Base-by-base conservation (phyloP, 2,113 vertebrate species). In the Hydrolagus affinis region DNA sequence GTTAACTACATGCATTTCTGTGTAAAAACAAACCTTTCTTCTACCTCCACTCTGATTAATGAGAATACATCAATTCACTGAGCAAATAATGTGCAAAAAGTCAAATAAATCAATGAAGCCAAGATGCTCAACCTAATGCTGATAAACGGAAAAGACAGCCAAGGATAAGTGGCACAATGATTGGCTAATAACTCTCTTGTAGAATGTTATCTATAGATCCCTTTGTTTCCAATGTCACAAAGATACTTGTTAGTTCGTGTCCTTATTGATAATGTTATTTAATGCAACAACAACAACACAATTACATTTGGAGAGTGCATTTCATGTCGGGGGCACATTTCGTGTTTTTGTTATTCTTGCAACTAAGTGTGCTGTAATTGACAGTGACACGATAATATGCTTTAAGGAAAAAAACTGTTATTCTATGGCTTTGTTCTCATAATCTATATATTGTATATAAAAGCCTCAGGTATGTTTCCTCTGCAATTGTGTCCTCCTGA, bases 321-420 rank as follows among this genome's bases (percentile, higher is more conserved):
- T 44, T 60, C 32, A 23, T 23, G n/a, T 25, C 9, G 23, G 23
- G 23, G 25, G 28, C 25, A 0, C 28, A 23, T 59, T 78, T 21
- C 25, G 57, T 59, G 60, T 78, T 62, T 78, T 25, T 56, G 25
- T 21, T 19, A 60, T 56, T 15, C 14, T 44, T 17, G 56, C 19
- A 56, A 75, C 32, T 21, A 56, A 32, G 21, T 75, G 57, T 15
- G 12, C 30, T 60, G 56, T 23, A 25, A 14, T 23, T 60, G 57
- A 21, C 11, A 23, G 2, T 14, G 44, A 44, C 44, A 25, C 21
- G 12, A 75, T 75, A 75, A 57, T 25, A 8, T 62, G 57, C 12
- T 23, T 78, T 78, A 78, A 78, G 23, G 57, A 78, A 78, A 78
- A 78, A 78, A 21, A n/a, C n/a, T 62, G 57, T 12, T 23, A n/a